Evolutionary conservation across 1,140 invertebrate species (phyloP).

Genomic region (Phthorimaea operculella): DNA sequence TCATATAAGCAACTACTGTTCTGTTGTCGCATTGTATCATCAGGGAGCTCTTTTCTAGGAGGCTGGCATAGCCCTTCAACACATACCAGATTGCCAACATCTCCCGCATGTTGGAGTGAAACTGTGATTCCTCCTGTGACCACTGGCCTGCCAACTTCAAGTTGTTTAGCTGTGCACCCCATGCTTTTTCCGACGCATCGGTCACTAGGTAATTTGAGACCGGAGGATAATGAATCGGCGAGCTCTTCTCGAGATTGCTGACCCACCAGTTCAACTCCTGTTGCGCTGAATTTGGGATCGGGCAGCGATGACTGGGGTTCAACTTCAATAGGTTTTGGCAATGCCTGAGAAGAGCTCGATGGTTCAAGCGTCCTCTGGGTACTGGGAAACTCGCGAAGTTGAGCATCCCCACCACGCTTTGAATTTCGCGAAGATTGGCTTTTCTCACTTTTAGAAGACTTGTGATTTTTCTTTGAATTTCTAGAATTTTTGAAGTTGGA

Average conservation of each 20-base stretch:
- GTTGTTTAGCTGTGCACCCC: conserved; percentile 26
- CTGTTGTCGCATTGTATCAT: conserved; percentile 32
- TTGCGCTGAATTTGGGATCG: not conserved
- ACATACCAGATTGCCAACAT: conserved; percentile 17
- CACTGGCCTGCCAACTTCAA: conserved; percentile 13
- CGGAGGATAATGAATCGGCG: conserved; percentile 1
- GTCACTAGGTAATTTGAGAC: conserved; percentile 18
- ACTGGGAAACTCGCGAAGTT: conserved; percentile 1
- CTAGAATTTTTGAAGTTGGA: conserved; percentile 6
- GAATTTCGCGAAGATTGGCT: not conserved
- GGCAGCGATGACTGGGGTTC: not conserved
- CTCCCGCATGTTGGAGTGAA: conserved; percentile 10
- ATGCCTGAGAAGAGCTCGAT: conserved; percentile 2
- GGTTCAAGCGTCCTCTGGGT: not conserved
- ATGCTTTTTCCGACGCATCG: conserved; percentile 27
- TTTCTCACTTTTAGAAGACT: not conserved
- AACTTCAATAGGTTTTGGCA: not conserved
- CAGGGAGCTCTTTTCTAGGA: not conserved
- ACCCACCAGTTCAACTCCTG: not conserved
- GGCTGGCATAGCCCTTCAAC: conserved; percentile 2
- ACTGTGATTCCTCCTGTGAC: conserved; percentile 17
- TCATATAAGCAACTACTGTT: conserved; percentile 11
- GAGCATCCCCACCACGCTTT: not conserved
- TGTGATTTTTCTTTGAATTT: not conserved
- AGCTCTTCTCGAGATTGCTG: not conserved